Percentiles rank a stretch among this genome's conserved stretches.
phyloP scores from a whole-genome alignment of 2,888 invertebrate species.

The Escarpia spicata region DNA sequence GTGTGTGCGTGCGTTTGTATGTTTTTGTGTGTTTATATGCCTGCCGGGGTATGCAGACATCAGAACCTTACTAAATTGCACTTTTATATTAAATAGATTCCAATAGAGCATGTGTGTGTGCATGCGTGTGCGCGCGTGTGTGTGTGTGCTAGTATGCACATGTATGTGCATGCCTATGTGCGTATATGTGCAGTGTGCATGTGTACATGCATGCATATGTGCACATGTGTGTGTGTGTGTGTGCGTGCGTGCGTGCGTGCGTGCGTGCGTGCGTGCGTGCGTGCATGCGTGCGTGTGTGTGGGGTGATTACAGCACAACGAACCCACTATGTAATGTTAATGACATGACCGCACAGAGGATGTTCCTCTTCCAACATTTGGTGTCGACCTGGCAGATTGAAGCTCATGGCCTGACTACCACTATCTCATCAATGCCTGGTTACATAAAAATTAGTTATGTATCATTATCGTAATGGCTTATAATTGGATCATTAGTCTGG shows the following conservation, averaged over 20 bases:
- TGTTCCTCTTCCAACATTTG: not conserved
- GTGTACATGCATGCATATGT: no score
- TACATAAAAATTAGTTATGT: not conserved
- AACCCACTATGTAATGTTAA: not conserved
- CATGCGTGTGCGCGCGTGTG: not conserved
- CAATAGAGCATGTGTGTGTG: not conserved
- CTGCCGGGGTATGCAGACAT: no score
- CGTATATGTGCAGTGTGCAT: no score
- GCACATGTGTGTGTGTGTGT: no score
- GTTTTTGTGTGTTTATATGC: no score
- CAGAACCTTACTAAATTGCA: no score
- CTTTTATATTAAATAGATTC: no score
- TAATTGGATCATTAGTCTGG: not conserved
- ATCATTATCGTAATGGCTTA: not conserved
- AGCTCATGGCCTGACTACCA: not conserved
- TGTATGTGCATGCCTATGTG: no score
- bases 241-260: not conserved
- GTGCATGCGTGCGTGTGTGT: not conserved
- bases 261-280: not conserved
- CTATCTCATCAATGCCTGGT: not conserved
- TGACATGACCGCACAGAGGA: not conserved
- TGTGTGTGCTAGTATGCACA: no score
- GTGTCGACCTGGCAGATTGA: not conserved
- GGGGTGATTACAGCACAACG: not conserved
- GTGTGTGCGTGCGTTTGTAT: no score